Conservation (phyloP, 2,888 invertebrate species). For the Tachystola acroxantha region DNA sequence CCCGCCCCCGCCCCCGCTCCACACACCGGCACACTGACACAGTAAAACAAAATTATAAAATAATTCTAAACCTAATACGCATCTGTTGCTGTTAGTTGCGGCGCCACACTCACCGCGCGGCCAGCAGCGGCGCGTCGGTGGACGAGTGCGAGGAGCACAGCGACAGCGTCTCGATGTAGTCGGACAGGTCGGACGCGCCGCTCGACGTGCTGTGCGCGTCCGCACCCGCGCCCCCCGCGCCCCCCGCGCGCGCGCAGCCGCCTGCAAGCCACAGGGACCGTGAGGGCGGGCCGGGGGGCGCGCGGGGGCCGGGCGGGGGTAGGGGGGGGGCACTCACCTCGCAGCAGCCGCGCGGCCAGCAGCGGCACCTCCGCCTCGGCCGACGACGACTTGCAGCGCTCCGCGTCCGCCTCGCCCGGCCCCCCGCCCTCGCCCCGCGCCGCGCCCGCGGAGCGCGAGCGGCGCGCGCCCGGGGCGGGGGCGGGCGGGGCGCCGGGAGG, state of each 20-base stretch:
- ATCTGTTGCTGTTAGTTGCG: no score
- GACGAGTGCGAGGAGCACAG: constrained; percentile 90
- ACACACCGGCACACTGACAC: not conserved
- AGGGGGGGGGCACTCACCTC: constrained; percentile 43
- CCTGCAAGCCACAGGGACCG: not conserved
- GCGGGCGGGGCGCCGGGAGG: constrained; percentile 60
- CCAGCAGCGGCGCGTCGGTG: constrained; percentile 83
- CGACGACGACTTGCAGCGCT: constrained; percentile 83
- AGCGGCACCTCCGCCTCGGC: constrained; percentile 88
- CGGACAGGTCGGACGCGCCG: constrained; percentile 92
- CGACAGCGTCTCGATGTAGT: constrained; percentile 90
- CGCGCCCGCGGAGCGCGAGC: constrained; percentile 80
- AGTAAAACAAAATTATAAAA: no score
- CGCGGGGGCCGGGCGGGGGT: not conserved
- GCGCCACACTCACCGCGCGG: constrained; percentile 65
- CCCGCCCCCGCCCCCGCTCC: not conserved
- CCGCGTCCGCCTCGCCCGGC: constrained; percentile 68
- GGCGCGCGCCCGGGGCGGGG: constrained; percentile 65
- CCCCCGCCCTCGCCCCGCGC: constrained; percentile 78
- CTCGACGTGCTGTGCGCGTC: constrained; percentile 89
- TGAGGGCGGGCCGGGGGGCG: not conserved
- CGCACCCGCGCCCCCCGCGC: constrained; percentile 40
- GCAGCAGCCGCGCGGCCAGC: constrained; percentile 75
- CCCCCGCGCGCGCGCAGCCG: not conserved
- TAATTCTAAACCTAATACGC: no score